Evolutionary conservation across 2,888 invertebrate genomes (phyloP).

Genomic region (Lithophane ornitopus): DNA sequence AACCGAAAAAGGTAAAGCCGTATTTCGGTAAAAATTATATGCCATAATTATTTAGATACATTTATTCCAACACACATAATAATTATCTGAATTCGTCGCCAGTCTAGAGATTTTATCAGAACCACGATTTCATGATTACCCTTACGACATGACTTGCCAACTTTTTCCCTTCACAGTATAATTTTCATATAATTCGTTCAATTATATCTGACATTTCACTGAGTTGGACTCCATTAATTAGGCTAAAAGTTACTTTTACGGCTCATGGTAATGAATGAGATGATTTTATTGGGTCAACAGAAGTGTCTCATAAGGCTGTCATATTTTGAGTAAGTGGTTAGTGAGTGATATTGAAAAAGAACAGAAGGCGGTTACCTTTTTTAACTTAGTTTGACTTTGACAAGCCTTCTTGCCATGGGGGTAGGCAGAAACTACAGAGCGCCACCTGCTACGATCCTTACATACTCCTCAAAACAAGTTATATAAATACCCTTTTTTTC

Average conservation of each 20-base stretch:
- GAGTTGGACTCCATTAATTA: constrained; percentile 70
- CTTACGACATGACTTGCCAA: constrained; percentile 51
- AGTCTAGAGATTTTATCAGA: not conserved
- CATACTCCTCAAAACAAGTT: not conserved
- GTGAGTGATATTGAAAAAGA: not conserved
- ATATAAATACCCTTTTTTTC: not conserved
- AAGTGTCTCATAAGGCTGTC: constrained; percentile 12
- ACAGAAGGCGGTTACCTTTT: not conserved
- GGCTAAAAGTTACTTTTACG: constrained; percentile 62
- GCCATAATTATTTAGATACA: not conserved
- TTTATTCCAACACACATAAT: not conserved
- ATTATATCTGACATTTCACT: constrained; percentile 75
- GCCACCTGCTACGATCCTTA: not conserved
- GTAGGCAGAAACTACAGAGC: not conserved
- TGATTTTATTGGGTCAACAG: constrained; percentile 60
- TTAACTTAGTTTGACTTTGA: too few species aligned
- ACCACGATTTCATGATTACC: not conserved
- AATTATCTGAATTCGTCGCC: not conserved
- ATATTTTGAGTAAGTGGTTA: constrained; percentile 9
- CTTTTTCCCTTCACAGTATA: constrained; percentile 58
- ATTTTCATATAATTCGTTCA: constrained; percentile 71
- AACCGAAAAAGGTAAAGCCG: too few species aligned
- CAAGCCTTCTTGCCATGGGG: too few species aligned
- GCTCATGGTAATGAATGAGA: constrained; percentile 59
- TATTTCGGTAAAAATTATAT: not conserved